Percentiles rank a stretch among this genome's conserved stretches.
Conservation (phyloP, 2,797 vertebrate genomes). For the Pangasius macronema region DNA sequence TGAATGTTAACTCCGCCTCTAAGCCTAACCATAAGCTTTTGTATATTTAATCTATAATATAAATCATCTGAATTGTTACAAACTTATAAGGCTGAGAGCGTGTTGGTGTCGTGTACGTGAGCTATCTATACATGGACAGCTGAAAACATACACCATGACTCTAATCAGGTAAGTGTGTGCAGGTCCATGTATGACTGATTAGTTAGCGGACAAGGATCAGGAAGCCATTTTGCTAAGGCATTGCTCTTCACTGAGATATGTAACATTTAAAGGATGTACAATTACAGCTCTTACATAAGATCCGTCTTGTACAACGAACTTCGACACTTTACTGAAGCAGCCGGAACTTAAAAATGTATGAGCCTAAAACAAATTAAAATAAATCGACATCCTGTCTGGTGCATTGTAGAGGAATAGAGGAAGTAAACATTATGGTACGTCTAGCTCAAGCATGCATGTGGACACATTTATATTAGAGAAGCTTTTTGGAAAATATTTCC, state of each 20-base stretch:
- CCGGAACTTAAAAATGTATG: neutral
- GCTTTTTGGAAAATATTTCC: neutral
- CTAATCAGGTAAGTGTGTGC: slow-evolving; percentile 8
- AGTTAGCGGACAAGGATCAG: neutral
- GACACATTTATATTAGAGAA: neutral
- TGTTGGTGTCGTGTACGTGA: neutral
- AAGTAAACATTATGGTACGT: neutral
- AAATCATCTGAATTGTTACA: neutral
- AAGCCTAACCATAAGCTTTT: no score
- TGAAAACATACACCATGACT: neutral
- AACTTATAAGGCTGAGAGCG: neutral
- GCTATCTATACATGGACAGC: neutral
- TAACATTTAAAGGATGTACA: no score
- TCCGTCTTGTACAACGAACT: no score
- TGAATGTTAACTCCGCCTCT: neutral
- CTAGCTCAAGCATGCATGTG: neutral
- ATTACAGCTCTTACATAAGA: no score
- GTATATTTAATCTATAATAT: no score
- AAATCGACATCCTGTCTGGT: slow-evolving; percentile 5
- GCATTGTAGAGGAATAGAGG: neutral
- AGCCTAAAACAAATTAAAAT: neutral
- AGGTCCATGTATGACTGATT: slow-evolving; percentile 24
- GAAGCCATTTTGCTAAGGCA: neutral
- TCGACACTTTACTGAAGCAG: neutral
- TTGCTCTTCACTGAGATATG: neutral